Percentiles rank a stretch among this genome's conserved stretches.
Conservation (phyloP, 2,113 vertebrate species). For the Recurvirostra avosetta region DNA sequence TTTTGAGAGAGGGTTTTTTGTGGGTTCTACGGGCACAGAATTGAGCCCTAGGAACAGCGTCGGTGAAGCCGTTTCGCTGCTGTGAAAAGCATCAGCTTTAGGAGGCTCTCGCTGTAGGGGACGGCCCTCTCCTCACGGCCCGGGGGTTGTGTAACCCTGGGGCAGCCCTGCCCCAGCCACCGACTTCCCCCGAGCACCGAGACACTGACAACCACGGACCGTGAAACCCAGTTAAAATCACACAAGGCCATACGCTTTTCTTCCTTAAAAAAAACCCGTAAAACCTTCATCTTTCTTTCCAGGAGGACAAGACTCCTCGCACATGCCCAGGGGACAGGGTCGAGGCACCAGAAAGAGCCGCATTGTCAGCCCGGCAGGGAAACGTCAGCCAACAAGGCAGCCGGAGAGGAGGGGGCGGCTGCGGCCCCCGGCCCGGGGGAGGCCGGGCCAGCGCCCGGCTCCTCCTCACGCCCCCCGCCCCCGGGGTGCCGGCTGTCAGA, state of each 20-base stretch:
- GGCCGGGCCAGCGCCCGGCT: neutral
- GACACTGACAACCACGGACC: neutral
- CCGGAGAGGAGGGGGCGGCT: neutral
- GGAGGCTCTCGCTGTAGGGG: too few relatives aligned
- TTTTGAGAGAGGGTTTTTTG: neutral
- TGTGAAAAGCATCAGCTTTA: neutral
- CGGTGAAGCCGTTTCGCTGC: neutral
- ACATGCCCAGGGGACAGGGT: neutral
- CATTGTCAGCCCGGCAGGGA: neutral
- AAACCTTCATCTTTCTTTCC: neutral
- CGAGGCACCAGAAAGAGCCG: neutral
- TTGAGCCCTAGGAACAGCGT: neutral
- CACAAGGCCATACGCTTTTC: neutral
- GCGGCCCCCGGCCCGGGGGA: neutral
- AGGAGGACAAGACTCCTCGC: neutral
- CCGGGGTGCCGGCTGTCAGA: neutral
- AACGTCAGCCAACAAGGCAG: neutral
- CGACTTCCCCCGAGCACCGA: accelerated
- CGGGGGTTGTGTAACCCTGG: neutral
- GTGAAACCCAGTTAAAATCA: accelerated
- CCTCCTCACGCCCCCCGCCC: neutral
- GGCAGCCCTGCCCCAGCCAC: too few relatives aligned
- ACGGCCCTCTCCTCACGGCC: neutral
- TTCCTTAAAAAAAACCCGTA: accelerated
- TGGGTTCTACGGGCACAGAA: neutral